Percentiles rank a stretch among this genome's conserved stretches.
phyloP scores from a whole-genome alignment of 2,888 invertebrate species.

The Sinotaia quadrata region DNA sequence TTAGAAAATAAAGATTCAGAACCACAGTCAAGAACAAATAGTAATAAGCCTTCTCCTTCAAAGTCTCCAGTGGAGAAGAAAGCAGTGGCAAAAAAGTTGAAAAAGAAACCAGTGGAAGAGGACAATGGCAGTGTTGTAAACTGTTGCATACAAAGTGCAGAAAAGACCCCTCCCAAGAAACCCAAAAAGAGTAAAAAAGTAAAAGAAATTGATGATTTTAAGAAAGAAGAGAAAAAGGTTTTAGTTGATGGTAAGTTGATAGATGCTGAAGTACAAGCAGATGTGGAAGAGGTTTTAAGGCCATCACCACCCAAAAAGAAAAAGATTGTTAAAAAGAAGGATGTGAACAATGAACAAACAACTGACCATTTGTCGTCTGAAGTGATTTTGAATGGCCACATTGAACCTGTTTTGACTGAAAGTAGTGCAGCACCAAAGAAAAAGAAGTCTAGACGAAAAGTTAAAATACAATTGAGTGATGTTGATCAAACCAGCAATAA shows the following conservation, averaged over 20 bases:
- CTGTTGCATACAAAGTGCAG: slow-evolving; percentile 12
- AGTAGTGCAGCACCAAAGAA: slow-evolving; percentile 9
- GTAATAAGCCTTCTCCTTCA: not conserved
- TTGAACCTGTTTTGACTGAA: slow-evolving; percentile 13
- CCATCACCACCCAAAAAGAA: slow-evolving; percentile 37
- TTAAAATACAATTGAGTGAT: slow-evolving; percentile 11
- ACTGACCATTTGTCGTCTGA: slow-evolving; percentile 6
- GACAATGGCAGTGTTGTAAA: not conserved
- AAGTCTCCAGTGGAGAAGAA: not conserved
- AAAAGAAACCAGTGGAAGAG: not conserved
- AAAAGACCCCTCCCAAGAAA: slow-evolving; percentile 2
- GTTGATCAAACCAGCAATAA: not conserved
- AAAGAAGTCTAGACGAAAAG: slow-evolving; percentile 21
- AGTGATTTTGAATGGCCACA: slow-evolving; percentile 16
- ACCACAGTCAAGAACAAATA: not conserved
- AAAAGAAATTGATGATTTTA: not conserved
- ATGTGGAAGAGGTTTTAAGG: slow-evolving; percentile 3
- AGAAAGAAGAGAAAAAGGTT: not conserved
- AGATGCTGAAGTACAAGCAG: not conserved
- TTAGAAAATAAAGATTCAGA: not conserved
- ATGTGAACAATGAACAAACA: slow-evolving; percentile 5
- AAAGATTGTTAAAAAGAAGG: slow-evolving; percentile 25
- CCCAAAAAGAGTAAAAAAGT: slow-evolving; percentile 19
- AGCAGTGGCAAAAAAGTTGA: not conserved
- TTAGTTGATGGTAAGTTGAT: not conserved